Conservation (phyloP, 2,888 invertebrate species). For the Callyntrura guangdongensis region DNA sequence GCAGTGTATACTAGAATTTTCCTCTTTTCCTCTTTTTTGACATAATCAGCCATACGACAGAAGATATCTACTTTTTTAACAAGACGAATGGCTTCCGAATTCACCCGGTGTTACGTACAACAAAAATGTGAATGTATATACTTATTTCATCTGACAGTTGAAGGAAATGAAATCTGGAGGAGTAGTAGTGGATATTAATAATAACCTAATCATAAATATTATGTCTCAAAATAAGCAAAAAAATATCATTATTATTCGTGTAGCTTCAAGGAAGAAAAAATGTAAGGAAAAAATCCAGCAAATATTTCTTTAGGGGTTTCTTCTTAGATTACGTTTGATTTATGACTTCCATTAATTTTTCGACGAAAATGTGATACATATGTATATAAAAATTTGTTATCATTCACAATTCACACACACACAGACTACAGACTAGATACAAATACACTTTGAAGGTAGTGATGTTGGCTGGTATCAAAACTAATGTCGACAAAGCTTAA, state of each 20-base stretch:
- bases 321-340: slow-evolving; percentile 72
- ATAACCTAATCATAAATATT: slow-evolving; percentile 42
- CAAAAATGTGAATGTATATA: slow-evolving; percentile 1
- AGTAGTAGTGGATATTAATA: not conserved
- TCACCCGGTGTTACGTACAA: slow-evolving; percentile 71
- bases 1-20: not conserved
- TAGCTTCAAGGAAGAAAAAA: slow-evolving; percentile 34
- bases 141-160: slow-evolving; percentile 59
- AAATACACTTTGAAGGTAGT: no score
- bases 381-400: slow-evolving; percentile 9
- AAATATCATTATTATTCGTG: slow-evolving; percentile 20
- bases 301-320: slow-evolving; percentile 47
- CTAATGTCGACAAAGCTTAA: slow-evolving; percentile 34
- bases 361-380: slow-evolving; percentile 61
- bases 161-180: slow-evolving; percentile 43
- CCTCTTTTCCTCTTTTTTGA: slow-evolving; percentile 67
- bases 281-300: slow-evolving; percentile 7
- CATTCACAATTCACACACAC: slow-evolving; percentile 13
- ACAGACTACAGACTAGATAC: not conserved
- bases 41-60: slow-evolving; percentile 66
- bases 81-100: slow-evolving; percentile 79
- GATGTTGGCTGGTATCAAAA: not conserved
- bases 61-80: slow-evolving; percentile 71
- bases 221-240: slow-evolving; percentile 30
- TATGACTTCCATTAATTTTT: slow-evolving; percentile 78